Percentiles rank a stretch among this genome's conserved stretches.
Conservation (phyloP, 2,797 vertebrate species). For the Ispidina lecontei region DNA sequence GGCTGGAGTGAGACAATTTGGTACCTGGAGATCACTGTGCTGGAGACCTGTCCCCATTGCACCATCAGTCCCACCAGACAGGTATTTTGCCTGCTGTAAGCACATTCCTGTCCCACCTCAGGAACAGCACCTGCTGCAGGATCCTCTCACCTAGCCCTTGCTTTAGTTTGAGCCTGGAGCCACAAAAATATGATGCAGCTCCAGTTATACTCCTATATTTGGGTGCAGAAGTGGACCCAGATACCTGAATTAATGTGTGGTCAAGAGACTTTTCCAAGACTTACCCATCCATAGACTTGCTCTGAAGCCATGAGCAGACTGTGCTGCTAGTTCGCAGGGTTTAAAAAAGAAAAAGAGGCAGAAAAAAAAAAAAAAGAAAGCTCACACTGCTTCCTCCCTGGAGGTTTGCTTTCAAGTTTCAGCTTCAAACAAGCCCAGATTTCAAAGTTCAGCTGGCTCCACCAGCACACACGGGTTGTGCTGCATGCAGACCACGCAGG, state of each 20-base stretch:
- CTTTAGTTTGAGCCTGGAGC: neutral
- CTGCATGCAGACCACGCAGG: neutral
- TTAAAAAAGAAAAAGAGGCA: neutral
- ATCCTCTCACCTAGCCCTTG: neutral
- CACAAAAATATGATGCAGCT: neutral
- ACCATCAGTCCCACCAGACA: neutral
- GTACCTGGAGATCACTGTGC: neutral
- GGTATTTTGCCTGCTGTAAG: neutral
- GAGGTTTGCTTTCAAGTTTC: slow-evolving; percentile 50
- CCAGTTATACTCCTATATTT: neutral
- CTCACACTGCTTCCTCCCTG: neutral
- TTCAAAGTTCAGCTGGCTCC: slow-evolving; percentile 26
- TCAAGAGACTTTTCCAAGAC: neutral
- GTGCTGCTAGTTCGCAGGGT: neutral
- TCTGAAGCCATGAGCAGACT: neutral
- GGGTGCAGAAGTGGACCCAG: neutral
- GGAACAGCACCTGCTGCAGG: neutral
- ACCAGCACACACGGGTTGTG: rapidly evolving
- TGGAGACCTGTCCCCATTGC: neutral
- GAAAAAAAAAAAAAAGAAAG: too few relatives aligned
- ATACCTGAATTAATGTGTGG: neutral
- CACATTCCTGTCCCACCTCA: neutral
- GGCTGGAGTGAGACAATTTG: neutral
- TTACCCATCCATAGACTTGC: neutral
- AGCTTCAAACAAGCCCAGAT: slow-evolving; percentile 35